Percentiles rank a stretch among this genome's conserved stretches.
Evolutionary conservation across 2,113 vertebrate genomes (phyloP).

Genomic region (Arvicanthis niloticus): DNA sequence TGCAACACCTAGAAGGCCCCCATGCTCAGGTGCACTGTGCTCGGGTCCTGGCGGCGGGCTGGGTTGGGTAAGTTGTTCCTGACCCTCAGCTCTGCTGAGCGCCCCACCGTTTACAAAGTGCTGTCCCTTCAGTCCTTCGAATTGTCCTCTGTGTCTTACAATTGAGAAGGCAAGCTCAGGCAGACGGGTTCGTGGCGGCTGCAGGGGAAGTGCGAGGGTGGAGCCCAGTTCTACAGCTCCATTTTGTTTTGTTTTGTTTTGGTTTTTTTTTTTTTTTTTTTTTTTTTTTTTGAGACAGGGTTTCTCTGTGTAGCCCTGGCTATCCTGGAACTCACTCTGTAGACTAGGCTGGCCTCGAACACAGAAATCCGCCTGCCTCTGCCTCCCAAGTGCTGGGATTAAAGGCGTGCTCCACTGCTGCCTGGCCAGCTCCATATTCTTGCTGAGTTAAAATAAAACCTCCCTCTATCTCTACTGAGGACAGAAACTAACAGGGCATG

Average conservation of each 20-base stretch:
- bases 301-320: too few species aligned
- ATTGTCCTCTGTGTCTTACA: background rate
- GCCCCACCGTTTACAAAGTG: background rate
- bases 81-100: background rate
- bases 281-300: too few species aligned
- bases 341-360: too few species aligned
- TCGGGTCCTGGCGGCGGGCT: background rate
- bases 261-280: too few species aligned
- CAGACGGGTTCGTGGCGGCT: background rate
- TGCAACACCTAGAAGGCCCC: background rate
- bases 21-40: background rate
- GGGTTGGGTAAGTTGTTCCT: background rate
- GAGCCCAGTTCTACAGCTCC: background rate
- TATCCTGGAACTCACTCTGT: too few species aligned
- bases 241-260: background rate
- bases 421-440: background rate
- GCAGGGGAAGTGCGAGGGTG: background rate
- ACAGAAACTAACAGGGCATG: background rate
- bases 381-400: too few species aligned
- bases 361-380: too few species aligned
- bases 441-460: background rate
- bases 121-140: background rate
- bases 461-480: background rate
- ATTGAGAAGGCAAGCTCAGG: background rate
- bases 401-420: too few species aligned